Evolutionary conservation across 2,113 vertebrate species (phyloP).

Genomic region (Mustela lutreola): DNA sequence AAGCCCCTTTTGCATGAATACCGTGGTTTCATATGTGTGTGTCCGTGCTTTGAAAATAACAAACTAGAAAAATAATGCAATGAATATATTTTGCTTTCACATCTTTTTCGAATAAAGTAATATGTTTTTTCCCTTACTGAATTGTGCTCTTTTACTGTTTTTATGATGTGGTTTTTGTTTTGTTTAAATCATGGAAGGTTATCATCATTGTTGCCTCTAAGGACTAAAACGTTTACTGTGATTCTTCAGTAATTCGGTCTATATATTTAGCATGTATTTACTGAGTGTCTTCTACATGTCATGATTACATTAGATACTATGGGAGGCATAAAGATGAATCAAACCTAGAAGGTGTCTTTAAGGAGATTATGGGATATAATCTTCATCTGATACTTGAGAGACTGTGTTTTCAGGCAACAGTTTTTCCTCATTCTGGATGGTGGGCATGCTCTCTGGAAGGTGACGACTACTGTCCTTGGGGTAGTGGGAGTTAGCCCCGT

Average conservation of each 20-base stretch:
- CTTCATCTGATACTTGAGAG: background rate
- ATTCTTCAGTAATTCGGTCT: background rate
- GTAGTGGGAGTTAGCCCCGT: too few species aligned
- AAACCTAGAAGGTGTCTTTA: background rate
- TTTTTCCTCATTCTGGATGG: background rate
- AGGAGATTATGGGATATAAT: background rate
- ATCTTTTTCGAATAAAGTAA: constrained; percentile 4
- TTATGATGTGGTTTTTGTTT: background rate
- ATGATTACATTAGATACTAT: background rate
- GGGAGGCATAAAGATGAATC: background rate
- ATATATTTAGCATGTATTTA: background rate
- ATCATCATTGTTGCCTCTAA: background rate
- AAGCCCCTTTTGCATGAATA: background rate
- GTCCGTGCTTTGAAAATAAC: background rate
- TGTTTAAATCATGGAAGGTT: background rate
- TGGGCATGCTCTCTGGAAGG: background rate
- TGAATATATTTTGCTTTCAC: background rate
- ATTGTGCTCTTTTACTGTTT: background rate
- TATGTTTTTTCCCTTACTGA: background rate
- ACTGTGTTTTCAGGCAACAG: background rate
- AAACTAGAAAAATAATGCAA: background rate
- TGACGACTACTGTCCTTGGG: background rate
- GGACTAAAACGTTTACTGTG: background rate
- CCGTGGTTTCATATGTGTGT: background rate
- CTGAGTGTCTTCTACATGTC: background rate